Percentiles rank a stretch among this genome's conserved stretches.
Evolutionary conservation across 2,797 vertebrate genomes (phyloP).

Genomic region (Cygnus olor): DNA sequence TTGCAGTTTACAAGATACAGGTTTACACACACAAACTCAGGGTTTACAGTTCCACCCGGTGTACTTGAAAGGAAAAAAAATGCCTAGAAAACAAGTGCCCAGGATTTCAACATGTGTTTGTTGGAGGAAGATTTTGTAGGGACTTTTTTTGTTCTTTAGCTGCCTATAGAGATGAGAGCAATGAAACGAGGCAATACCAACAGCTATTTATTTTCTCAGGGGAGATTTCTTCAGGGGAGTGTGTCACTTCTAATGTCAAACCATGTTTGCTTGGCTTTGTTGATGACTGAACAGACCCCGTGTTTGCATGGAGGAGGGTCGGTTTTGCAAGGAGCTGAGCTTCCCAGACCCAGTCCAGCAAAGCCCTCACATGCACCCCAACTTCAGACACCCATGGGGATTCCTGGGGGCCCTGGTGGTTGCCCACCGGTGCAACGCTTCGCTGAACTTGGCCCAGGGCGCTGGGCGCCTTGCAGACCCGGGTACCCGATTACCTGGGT

Average conservation of each 20-base stretch:
- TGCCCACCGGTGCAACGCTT: background rate
- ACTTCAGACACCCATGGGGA: background rate
- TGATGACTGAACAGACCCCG: conserved; percentile 6
- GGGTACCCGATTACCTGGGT: background rate
- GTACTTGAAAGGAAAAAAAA: conserved; percentile 74
- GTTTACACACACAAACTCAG: conserved; percentile 79
- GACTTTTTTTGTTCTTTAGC: background rate
- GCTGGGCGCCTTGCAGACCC: background rate
- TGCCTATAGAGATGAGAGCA: conserved; percentile 51
- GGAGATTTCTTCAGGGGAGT: conserved; percentile 48
- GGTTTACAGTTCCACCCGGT: conserved; percentile 75
- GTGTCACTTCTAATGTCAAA: conserved; percentile 14
- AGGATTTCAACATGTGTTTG: conserved; percentile 61
- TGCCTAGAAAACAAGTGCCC: background rate
- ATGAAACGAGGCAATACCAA: conserved; percentile 44
- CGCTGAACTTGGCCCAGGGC: background rate
- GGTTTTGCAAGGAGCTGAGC: conserved; percentile 2
- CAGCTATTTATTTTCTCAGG: conserved; percentile 64
- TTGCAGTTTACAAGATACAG: conserved; percentile 78
- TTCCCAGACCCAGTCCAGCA: background rate
- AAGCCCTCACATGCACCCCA: background rate
- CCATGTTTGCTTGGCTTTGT: conserved; percentile 51
- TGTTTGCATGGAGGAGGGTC: conserved; percentile 45
- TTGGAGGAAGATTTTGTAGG: conserved; percentile 48
- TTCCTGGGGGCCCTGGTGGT: background rate